Base-by-base conservation (phyloP, 1,140 invertebrate species). In the Solen grandis region DNA sequence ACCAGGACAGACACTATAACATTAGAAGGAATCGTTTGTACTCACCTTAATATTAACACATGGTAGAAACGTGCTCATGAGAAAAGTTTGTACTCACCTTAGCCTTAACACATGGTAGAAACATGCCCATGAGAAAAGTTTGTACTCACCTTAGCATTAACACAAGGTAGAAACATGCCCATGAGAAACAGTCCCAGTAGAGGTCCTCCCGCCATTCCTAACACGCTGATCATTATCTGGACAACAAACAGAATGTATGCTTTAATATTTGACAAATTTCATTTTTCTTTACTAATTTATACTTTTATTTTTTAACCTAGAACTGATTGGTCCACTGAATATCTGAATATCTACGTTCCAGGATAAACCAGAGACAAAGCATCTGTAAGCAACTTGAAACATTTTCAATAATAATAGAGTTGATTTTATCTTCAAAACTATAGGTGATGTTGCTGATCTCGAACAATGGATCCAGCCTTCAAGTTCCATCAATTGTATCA, bases 81-180 rank as follows among this genome's bases (percentile, higher is more conserved):
- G n/a, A n/a, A n/a, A n/a, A n/a, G n/a, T n/a, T n/a, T n/a, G n/a
- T n/a, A n/a, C n/a, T n/a, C n/a, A 87, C 88, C 80, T 82, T 84
- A 22, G 81, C 81, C 57, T 92, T 92, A 14, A 90, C 86, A 72
- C 89, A 92, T 0, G 92, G 91, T 68, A 92, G 87, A 60, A 92
- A 88, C 86, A 92, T 88, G 14, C 91, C 92, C 79, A 92, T 54
- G 19, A n/a, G 35, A 38, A 41, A 25, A 25, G 5, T 29, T n/a
- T 29, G 0, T 29, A 66, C 77, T 65, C 74, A 87, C 88, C 80
- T 82, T 84, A 22, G 81, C 81, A 62, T 92, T 92, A 14, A 90
- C 86, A 72, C 89, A 92, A 0, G 92, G 91, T 68, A 92, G 87
- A 60, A 92, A 88, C 86, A 92, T 88, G 14, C 91, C 92, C 79